These are phyloP conservation scores for Synanthedon vespiformis DNA, from an alignment of 2,888 invertebrate genomes.

Conservation along the genomic window DNA sequence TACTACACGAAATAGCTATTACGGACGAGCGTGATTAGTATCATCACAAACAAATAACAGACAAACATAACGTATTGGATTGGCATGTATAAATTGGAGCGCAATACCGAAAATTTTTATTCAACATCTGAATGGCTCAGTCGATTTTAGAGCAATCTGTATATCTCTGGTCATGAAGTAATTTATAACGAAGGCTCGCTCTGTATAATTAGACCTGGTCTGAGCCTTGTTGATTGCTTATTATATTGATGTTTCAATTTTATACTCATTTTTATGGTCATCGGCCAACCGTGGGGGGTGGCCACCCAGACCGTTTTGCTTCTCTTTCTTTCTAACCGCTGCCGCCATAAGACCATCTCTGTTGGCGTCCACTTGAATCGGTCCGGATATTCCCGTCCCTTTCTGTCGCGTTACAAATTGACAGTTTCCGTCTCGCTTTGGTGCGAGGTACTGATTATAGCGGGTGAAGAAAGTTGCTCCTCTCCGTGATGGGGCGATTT, in stretches of 20 bases:
- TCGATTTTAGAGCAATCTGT: slow-evolving; percentile 48
- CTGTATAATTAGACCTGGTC: slow-evolving; percentile 63
- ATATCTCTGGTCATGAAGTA: slow-evolving; percentile 42
- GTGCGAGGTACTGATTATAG: slow-evolving; percentile 39
- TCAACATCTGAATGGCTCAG: background rate
- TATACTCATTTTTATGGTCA: slow-evolving; percentile 71
- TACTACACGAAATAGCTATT: background rate
- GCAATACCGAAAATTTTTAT: background rate
- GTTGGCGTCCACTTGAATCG: slow-evolving; percentile 35
- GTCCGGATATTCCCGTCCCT: slow-evolving; percentile 34
- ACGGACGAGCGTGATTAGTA: slow-evolving; percentile 1
- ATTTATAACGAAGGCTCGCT: slow-evolving; percentile 58
- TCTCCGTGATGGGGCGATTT: slow-evolving; percentile 19
- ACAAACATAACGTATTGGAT: background rate
- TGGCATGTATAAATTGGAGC: background rate
- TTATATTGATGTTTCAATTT: slow-evolving; percentile 72
- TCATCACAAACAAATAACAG: background rate
- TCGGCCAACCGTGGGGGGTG: slow-evolving; percentile 71
- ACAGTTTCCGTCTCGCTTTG: slow-evolving; percentile 12
- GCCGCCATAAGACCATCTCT: slow-evolving; percentile 33
- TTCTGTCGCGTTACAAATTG: slow-evolving; percentile 13
- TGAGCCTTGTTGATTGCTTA: slow-evolving; percentile 63
- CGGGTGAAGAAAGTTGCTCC: slow-evolving; percentile 53
- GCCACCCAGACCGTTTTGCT: slow-evolving; percentile 53
- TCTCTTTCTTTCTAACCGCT: slow-evolving; percentile 27